These are phyloP conservation scores for Margaritifera margaritifera DNA, from an alignment of 2,888 invertebrate genomes.

Conservation along the genomic window DNA sequence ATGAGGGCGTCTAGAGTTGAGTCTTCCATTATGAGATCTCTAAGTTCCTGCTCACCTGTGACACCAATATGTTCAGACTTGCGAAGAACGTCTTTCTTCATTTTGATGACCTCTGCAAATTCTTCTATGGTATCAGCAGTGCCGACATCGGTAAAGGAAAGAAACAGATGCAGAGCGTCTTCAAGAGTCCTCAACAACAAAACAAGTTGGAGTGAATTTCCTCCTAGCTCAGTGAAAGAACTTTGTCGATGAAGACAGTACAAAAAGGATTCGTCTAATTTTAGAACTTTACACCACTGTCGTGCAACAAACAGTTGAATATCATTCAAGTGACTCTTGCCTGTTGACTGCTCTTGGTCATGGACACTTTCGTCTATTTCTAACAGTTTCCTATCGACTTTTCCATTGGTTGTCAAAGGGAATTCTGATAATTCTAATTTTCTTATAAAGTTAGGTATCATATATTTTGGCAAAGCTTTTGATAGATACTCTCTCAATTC, in stretches of 20 bases:
- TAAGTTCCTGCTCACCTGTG: conserved; percentile 29
- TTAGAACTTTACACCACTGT: conserved; percentile 46
- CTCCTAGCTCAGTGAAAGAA: conserved; percentile 58
- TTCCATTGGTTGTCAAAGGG: conserved; percentile 50
- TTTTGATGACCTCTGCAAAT: conserved; percentile 43
- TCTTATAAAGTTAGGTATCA: conserved; percentile 52
- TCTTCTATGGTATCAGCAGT: conserved; percentile 50
- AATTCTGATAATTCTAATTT: conserved; percentile 42
- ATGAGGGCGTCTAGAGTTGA: conserved; percentile 31
- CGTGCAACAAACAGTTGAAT: conserved; percentile 44
- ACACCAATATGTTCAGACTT: conserved; percentile 20
- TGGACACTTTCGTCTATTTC: conserved; percentile 45
- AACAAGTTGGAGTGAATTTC: conserved; percentile 56
- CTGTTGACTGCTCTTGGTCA: conserved; percentile 19
- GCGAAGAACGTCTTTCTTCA: conserved; percentile 31
- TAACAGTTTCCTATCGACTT: conserved; percentile 46
- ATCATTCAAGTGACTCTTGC: conserved; percentile 45
- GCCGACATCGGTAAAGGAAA: conserved; percentile 51
- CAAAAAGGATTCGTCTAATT: conserved; percentile 38
- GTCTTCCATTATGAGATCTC: conserved; percentile 41
- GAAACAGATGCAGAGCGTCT: conserved; percentile 30
- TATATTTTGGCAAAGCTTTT: conserved; percentile 50
- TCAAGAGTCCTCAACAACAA: conserved; percentile 44
- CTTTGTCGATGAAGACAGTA: conserved; percentile 43
- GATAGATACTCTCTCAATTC: conserved; percentile 50